phyloP scores from a whole-genome alignment of 2,888 invertebrate species.

The Drosophila engyochracea region DNA sequence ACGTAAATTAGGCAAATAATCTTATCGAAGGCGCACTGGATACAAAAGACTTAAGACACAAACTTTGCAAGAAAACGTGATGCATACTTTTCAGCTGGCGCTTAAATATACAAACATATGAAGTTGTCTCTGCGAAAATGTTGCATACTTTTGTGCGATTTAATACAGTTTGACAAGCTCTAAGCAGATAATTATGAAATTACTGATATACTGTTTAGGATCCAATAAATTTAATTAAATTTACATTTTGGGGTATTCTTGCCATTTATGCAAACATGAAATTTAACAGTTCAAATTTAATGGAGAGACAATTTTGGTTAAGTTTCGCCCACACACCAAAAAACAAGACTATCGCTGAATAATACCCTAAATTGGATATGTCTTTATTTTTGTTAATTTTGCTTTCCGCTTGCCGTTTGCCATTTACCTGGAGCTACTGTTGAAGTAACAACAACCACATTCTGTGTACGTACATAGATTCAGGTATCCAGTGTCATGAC shows the following conservation, averaged over 20 bases:
- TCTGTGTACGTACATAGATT: constrained; percentile 5
- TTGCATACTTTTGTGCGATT: constrained; percentile 10
- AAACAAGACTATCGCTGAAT: constrained; percentile 9
- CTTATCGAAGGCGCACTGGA: neutral
- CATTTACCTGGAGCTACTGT: constrained; percentile 58
- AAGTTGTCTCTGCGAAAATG: accelerated
- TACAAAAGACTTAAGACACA: constrained; percentile 54
- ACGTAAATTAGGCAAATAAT: neutral
- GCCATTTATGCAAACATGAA: neutral
- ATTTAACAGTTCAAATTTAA: constrained; percentile 27
- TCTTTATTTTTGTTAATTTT: constrained; percentile 4
- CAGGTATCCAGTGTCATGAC: constrained; percentile 59
- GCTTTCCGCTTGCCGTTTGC: neutral
- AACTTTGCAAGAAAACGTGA: constrained; percentile 34
- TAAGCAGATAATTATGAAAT: neutral
- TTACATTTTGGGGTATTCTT: neutral
- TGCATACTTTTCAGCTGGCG: constrained; percentile 20
- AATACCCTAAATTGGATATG: constrained; percentile 47
- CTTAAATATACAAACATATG: neutral
- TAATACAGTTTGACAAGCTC: constrained; percentile 3
- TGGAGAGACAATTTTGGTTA: constrained; percentile 10
- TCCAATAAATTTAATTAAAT: neutral
- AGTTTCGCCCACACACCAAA: constrained; percentile 43
- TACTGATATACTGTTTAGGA: too few relatives aligned
- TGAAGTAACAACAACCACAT: constrained; percentile 10